phyloP scores from a whole-genome alignment of 2,888 invertebrate species.

The Electrophaes corylata region DNA sequence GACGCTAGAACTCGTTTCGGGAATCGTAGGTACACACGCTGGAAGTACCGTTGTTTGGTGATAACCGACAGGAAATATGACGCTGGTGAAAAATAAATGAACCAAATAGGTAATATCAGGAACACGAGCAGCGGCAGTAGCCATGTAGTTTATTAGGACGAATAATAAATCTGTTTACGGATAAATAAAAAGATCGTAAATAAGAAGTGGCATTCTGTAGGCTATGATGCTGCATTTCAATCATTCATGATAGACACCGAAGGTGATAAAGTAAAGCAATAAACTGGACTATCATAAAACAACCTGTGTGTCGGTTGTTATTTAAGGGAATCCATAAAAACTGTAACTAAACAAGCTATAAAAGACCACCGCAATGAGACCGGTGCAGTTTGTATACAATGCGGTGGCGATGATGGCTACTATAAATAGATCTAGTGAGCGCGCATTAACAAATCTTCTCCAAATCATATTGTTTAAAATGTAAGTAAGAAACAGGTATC shows the following conservation, averaged over 20 bases:
- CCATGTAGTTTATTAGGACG: slow-evolving; percentile 20
- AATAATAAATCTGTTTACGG: slow-evolving; percentile 39
- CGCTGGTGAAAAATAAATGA: slow-evolving; percentile 46
- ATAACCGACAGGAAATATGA: slow-evolving; percentile 48
- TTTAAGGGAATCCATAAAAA: slow-evolving; percentile 73
- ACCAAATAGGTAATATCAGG: slow-evolving; percentile 28
- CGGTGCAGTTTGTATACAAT: slow-evolving; percentile 57
- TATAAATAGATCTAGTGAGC: slow-evolving; percentile 57
- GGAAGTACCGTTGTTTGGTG: slow-evolving; percentile 41
- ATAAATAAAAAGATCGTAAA: slow-evolving; percentile 42
- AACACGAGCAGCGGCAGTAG: slow-evolving; percentile 6
- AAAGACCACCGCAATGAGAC: slow-evolving; percentile 77
- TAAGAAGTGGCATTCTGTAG: slow-evolving; percentile 34
- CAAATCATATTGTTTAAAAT: neutral
- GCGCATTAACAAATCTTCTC: slow-evolving; percentile 5
- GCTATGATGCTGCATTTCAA: slow-evolving; percentile 45
- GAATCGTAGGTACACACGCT: slow-evolving; percentile 58
- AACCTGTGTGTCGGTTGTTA: slow-evolving; percentile 64
- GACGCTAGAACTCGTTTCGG: slow-evolving; percentile 62
- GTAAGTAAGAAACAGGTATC: neutral
- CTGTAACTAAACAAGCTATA: slow-evolving; percentile 66
- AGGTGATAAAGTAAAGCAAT: slow-evolving; percentile 54
- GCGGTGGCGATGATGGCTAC: slow-evolving; percentile 67
- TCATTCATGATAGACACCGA: slow-evolving; percentile 56
- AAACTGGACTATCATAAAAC: slow-evolving; percentile 61